Conservation (phyloP, 2,797 vertebrate species). For the Sebastes alutus region DNA sequence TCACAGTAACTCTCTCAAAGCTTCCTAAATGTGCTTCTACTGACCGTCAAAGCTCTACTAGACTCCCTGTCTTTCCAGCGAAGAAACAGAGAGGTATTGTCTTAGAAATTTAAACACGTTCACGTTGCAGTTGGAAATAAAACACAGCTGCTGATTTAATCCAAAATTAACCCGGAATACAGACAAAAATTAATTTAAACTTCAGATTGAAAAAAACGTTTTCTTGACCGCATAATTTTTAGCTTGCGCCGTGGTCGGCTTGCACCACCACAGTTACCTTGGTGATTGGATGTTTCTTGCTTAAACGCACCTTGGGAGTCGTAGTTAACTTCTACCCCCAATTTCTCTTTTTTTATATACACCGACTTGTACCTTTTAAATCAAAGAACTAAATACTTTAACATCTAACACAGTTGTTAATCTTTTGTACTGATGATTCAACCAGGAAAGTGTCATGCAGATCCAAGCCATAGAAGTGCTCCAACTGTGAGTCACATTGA, state of each 20-base stretch:
- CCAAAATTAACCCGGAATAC: neutral
- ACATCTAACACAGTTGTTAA: neutral
- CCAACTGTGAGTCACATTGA: neutral
- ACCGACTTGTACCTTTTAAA: neutral
- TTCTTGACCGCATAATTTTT: neutral
- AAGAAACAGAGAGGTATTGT: too few species aligned
- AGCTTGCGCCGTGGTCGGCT: rapidly evolving
- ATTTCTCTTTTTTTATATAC: neutral
- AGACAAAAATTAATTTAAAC: neutral
- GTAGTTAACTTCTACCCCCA: neutral
- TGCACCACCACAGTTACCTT: neutral
- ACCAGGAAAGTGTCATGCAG: neutral
- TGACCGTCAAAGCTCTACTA: neutral
- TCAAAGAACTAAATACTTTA: neutral
- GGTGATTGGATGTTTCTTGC: neutral
- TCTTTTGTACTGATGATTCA: neutral
- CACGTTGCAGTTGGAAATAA: neutral
- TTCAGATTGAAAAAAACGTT: neutral
- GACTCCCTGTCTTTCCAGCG: neutral
- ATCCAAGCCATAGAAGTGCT: neutral
- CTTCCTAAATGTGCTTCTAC: neutral
- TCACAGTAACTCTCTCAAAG: neutral
- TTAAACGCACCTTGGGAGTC: neutral
- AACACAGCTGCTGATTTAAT: neutral
- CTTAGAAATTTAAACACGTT: neutral